Conservation (phyloP, 2,113 vertebrate species). For the Cavia aperea region DNA sequence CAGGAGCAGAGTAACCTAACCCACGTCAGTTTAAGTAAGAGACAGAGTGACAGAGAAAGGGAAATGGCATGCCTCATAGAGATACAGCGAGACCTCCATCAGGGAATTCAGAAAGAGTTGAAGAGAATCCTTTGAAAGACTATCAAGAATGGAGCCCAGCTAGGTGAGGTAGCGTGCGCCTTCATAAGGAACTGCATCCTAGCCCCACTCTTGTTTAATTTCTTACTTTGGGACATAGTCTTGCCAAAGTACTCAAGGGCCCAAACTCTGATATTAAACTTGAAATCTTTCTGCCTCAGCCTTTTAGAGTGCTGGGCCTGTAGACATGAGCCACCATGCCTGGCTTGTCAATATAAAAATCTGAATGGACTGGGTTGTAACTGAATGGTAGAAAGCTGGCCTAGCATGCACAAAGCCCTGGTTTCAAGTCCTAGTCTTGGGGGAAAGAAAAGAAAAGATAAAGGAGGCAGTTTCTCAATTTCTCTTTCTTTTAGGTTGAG, state of each 20-base stretch:
- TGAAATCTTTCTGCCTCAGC: not conserved
- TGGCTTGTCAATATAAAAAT: not conserved
- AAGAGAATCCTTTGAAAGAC: not conserved
- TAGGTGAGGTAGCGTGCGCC: no score
- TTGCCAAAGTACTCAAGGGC: not conserved
- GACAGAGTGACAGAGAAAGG: not conserved
- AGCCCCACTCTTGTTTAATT: no score
- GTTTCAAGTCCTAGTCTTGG: not conserved
- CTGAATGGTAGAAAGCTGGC: not conserved
- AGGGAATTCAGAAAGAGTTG: not conserved
- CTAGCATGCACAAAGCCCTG: not conserved
- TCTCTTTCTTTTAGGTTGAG: not conserved
- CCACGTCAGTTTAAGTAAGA: not conserved
- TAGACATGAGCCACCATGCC: not conserved
- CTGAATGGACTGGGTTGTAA: not conserved
- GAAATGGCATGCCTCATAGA: not conserved
- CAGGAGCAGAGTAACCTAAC: constrained; percentile 1
- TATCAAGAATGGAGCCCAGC: no score
- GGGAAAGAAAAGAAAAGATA: not conserved
- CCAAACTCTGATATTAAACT: not conserved
- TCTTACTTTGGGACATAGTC: no score
- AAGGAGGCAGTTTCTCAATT: not conserved
- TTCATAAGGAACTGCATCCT: no score
- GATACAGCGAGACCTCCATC: not conserved
- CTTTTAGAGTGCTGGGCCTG: not conserved